Conservation (phyloP, 2,888 invertebrate genomes). For the Odontomyia ornata region DNA sequence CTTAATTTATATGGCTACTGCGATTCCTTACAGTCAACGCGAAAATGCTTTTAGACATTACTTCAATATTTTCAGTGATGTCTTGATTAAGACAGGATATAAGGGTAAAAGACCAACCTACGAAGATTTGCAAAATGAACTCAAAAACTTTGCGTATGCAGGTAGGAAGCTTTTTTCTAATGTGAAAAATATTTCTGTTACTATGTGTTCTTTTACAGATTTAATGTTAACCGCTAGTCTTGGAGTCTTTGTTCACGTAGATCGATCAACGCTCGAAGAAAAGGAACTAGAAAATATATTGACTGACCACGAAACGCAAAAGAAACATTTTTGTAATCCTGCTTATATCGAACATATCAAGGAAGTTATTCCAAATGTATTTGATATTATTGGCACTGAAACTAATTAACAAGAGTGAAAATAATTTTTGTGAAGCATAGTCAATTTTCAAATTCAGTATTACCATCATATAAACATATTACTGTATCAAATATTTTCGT, state of each 20-base stretch:
- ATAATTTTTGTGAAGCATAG: no score
- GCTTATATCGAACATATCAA: background rate
- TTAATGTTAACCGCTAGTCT: background rate
- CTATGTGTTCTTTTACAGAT: background rate
- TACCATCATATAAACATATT: no score
- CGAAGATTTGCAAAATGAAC: slow-evolving; percentile 16
- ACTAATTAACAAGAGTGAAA: background rate
- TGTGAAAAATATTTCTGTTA: background rate
- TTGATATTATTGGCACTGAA: background rate
- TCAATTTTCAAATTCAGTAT: no score
- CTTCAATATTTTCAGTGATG: slow-evolving; percentile 15
- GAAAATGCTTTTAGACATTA: background rate
- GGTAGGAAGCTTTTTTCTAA: background rate
- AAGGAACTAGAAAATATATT: background rate
- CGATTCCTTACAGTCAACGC: background rate
- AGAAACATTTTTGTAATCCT: background rate
- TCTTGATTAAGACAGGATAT: background rate
- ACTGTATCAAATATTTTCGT: no score
- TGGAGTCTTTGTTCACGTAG: background rate
- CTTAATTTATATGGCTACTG: background rate
- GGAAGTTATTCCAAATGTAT: background rate
- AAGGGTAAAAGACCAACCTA: slow-evolving; percentile 9
- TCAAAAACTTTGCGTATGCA: background rate
- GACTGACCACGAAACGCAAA: background rate
- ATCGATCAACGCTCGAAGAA: background rate